Evolutionary conservation across 2,888 invertebrate genomes (phyloP), one percentile per base, ranked within the genome.

Genomic region (Aquatica leii): DNA sequence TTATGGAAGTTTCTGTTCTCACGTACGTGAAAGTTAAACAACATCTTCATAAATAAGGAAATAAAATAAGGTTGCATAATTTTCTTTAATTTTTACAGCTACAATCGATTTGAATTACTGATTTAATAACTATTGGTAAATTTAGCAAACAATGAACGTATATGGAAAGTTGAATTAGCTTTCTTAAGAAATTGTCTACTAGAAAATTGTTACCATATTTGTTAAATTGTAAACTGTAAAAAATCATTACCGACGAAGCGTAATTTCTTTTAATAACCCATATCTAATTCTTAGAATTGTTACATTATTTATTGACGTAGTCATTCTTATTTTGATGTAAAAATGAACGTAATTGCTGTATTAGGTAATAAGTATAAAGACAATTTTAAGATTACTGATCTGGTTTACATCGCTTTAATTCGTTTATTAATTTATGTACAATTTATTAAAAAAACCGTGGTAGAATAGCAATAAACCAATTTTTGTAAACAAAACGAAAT

Each of bases 151-250:
- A 46, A 46, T 18, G 17, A 17, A 20, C 46, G 3, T 46, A 46
- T 18, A 46, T 18, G 46, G 46, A 46, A 46, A n/a, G 18, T 20
- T 11, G 5, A 46, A n/a, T 46, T 18, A 46, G 18, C 46, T 46
- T 46, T 46, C 46, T 46, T 20, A 18, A 20, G 46, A 46, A 43
- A 46, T 46, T 46, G n/a, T 46, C 46, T 17, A 8, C 18, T 46
- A 46, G 46, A 46, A 46, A 46, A 46, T 46, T 46, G 20, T 46
- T 11, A n/a, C 46, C 46, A 46, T 46, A 46, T 46, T 46, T 18
- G 46, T 46, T 46, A 18, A 20, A 46, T n/a, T 24, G 24, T n/a
- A n/a, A n/a, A n/a, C n/a, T n/a, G n/a, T n/a, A n/a, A n/a, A n/a
- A n/a, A n/a, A n/a, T 24, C 24, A 24, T n/a, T 24, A 24, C 24